Evolutionary conservation across 2,888 invertebrate species (phyloP).

Genomic region (Bombylius major): DNA sequence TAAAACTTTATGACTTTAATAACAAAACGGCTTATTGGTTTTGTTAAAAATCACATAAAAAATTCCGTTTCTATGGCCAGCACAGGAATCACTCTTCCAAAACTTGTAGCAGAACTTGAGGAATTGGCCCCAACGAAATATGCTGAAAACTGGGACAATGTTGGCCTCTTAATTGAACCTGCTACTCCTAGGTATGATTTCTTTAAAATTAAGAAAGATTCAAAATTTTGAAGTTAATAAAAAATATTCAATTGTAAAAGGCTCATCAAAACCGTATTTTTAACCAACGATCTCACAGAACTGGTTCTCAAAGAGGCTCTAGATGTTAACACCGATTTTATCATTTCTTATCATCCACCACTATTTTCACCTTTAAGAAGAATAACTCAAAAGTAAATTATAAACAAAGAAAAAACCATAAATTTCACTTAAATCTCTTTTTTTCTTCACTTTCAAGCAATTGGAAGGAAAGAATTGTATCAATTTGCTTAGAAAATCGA

Average conservation of each 20-base stretch:
- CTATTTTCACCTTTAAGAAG: slow-evolving; percentile 77
- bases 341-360: slow-evolving; percentile 92
- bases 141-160: slow-evolving; percentile 90
- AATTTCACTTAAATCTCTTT: no score
- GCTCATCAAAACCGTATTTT: slow-evolving; percentile 50
- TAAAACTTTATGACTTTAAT: no score
- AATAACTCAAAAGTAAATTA: slow-evolving; percentile 57
- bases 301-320: slow-evolving; percentile 74
- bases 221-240: slow-evolving; percentile 8
- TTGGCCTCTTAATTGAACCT: slow-evolving; percentile 82
- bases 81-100: background rate
- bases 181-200: slow-evolving; percentile 38
- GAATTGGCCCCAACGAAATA: slow-evolving; percentile 54
- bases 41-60: no score
- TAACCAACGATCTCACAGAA: slow-evolving; percentile 90
- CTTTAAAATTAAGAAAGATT: background rate
- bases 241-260: slow-evolving; percentile 15
- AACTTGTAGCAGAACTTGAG: slow-evolving; percentile 38
- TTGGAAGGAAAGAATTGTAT: slow-evolving; percentile 72
- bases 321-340: slow-evolving; percentile 53
- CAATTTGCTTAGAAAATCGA: slow-evolving; percentile 65
- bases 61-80: no score
- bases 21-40: no score
- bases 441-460: slow-evolving; percentile 33
- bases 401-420: background rate